Conservation (phyloP, 2,113 vertebrate genomes). For the Redunca redunca region DNA sequence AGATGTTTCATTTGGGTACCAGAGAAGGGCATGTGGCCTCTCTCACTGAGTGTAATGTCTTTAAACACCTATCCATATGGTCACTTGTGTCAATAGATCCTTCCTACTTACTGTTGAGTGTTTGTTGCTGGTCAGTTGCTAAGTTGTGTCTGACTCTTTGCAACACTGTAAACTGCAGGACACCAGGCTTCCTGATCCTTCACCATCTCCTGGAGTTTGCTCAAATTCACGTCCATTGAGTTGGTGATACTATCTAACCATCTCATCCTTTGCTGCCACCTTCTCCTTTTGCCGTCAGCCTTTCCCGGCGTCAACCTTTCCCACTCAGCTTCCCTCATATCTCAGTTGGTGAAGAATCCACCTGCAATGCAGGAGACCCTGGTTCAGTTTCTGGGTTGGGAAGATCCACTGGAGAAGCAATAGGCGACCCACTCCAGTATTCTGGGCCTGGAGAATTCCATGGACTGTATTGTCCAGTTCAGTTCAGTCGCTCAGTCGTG, state of each 20-base stretch:
- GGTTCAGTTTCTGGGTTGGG: not conserved
- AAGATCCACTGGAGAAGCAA: not conserved
- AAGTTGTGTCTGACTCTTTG: not conserved
- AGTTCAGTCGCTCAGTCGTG: no score
- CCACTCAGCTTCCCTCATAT: not conserved
- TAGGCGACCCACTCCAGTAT: not conserved
- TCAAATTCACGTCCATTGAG: not conserved
- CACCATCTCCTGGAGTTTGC: not conserved
- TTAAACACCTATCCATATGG: not conserved
- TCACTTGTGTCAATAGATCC: accelerated
- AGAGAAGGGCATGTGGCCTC: not conserved
- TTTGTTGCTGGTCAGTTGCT: not conserved
- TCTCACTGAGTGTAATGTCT: not conserved
- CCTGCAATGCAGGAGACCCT: not conserved
- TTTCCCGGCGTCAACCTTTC: not conserved
- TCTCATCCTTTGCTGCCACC: not conserved
- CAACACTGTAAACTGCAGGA: not conserved
- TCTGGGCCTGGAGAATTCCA: not conserved
- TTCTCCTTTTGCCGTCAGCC: not conserved
- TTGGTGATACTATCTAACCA: not conserved
- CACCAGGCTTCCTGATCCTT: not conserved
- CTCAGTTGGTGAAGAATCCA: not conserved
- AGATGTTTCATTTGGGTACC: not conserved
- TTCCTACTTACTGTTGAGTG: not conserved
- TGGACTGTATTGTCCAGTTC: not conserved